Base-by-base conservation (phyloP, 2,888 invertebrate species). In the Idaea straminata region DNA sequence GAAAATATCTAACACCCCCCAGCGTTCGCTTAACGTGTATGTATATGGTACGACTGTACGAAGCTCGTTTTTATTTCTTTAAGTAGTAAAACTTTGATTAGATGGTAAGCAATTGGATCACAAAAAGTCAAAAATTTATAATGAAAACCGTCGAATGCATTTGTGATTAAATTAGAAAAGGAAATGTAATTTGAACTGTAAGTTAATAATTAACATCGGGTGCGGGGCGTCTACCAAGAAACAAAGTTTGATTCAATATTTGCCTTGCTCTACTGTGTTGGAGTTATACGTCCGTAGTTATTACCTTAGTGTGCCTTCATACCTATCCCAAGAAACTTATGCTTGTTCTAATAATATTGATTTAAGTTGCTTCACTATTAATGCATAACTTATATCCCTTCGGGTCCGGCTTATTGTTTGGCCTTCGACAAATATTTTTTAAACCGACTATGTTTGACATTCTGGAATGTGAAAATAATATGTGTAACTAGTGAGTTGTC, bases 171-270 rank as follows among this genome's bases (percentile, higher is more conserved):
- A 74, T 74, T 76, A 69, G 64, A 68, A 78, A 78, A 77, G 79
- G 73, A 80, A 78, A 82, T 69, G 78, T 78, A 80, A 81, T 81
- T 79, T 79, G 70, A 78, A 78, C 77, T 74, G 77, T 70, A 77
- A 84, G 80, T 84, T 83, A 86, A 87, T 88, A 85, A 88, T 88
- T 87, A 88, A 84, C 85, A 82, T 80, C 72, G 77, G 80, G 80
- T 75, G 78, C 80, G 79, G 80, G 77, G 77, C 82, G 81, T 82
- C 81, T 81, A 79, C 82, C 74, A 77, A 80, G 83, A 83, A 88
- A 88, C 84, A 85, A 79, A 80, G 82, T 86, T 85, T 79, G 78
- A 78, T 78, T 83, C 85, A 86, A 87, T 89, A 88, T 89, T 89
- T 88, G 87, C 85, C 82, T 87, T 88, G 72, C 80, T 79, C 80